A percentile compares a stretch with the other conserved stretches of the same genome.
These are phyloP conservation scores for Rhagoletis pomonella DNA, from an alignment of 1,140 invertebrate species.

Conservation along the genomic window DNA sequence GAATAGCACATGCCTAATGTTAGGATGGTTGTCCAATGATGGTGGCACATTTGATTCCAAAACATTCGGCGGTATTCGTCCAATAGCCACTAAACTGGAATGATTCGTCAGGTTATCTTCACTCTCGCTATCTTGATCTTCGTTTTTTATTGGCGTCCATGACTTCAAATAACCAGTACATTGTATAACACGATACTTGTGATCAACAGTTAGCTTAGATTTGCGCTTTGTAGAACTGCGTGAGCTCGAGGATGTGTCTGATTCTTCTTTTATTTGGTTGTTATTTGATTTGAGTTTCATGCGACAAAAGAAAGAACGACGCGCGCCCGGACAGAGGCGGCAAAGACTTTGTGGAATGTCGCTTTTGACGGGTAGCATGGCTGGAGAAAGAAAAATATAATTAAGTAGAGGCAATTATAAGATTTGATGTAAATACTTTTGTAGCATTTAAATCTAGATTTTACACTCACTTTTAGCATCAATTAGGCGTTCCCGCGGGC, in stretches of 20 bases:
- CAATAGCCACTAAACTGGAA: conserved; percentile 90
- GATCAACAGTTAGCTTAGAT: conserved; percentile 80
- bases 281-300: conserved; percentile 86
- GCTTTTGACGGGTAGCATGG: conserved; percentile 93
- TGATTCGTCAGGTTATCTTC: conserved; percentile 87
- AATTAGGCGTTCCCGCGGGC: conserved; percentile 90
- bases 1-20: conserved; percentile 80
- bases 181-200: conserved; percentile 87
- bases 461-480: conserved; percentile 90
- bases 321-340: conserved; percentile 88
- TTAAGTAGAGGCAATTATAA: neutral
- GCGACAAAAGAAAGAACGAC: conserved; percentile 94
- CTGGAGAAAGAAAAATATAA: conserved; percentile 75
- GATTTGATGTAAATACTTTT: no score
- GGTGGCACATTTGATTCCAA: conserved; percentile 70
- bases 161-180: conserved; percentile 95
- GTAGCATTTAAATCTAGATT: neutral
- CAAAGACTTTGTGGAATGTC: conserved; percentile 85
- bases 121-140: conserved; percentile 79
- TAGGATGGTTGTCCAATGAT: conserved; percentile 72
- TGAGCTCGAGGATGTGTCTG: conserved; percentile 80
- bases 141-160: conserved; percentile 88
- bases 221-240: conserved; percentile 80
- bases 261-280: conserved; percentile 83
- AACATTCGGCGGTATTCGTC: conserved; percentile 80